Percentiles rank a stretch among this genome's conserved stretches.
These are phyloP conservation scores for Eupleurogrammus muticus DNA, from an alignment of 2,797 vertebrate genomes.

Conservation along the genomic window DNA sequence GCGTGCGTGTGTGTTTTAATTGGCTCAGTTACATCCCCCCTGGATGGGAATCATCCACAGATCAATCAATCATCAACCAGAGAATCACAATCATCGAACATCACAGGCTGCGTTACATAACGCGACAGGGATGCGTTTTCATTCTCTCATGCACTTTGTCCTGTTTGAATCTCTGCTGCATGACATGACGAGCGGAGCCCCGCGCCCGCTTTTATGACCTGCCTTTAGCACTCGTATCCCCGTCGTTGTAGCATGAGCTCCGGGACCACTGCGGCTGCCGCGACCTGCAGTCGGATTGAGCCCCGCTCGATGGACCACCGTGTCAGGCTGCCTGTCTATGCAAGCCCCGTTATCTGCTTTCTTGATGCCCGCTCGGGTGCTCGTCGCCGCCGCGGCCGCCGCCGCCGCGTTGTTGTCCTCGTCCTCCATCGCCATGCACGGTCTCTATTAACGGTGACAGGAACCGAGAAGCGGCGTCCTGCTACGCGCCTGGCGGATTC, in stretches of 20 bases:
- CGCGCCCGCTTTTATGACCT: constrained; percentile 48
- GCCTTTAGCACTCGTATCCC: constrained; percentile 88
- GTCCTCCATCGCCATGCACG: constrained; percentile 86
- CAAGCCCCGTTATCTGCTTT: constrained; percentile 78
- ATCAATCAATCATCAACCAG: constrained; percentile 63
- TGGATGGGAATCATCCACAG: constrained; percentile 43
- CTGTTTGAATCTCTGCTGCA: constrained; percentile 25
- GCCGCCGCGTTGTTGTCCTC: constrained; percentile 65
- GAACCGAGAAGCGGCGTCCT: constrained; percentile 55
- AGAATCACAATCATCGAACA: constrained; percentile 36
- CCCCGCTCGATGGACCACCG: constrained; percentile 73
- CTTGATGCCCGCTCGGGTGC: constrained; percentile 64
- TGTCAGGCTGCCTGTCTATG: constrained; percentile 80
- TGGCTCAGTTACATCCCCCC: constrained; percentile 52
- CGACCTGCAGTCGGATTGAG: constrained; percentile 71
- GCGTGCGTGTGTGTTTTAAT: constrained; percentile 39
- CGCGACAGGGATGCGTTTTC: constrained; percentile 24
- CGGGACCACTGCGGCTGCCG: constrained; percentile 74
- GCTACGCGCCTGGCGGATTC: constrained; percentile 71
- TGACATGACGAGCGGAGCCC: too few relatives aligned
- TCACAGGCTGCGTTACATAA: constrained; percentile 60
- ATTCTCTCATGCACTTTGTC: constrained; percentile 57
- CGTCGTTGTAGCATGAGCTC: constrained; percentile 74
- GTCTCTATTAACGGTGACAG: constrained; percentile 39
- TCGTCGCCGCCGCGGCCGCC: constrained; percentile 55